A percentile compares a stretch with the other conserved stretches of the same genome.
phyloP scores from a whole-genome alignment of 2,113 vertebrate genomes.

The Beaufortia kweichowensis region DNA sequence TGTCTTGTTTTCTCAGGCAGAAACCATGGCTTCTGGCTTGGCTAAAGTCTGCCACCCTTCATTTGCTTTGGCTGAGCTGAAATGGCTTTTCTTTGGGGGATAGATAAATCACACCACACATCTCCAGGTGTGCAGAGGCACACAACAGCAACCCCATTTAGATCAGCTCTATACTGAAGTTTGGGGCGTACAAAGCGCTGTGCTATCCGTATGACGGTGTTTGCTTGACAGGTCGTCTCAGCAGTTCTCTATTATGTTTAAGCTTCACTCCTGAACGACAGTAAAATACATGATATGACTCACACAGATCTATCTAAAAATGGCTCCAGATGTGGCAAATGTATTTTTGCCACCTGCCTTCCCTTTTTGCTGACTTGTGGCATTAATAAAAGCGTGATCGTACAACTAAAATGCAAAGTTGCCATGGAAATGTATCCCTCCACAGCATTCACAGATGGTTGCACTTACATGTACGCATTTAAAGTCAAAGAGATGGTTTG shows the following conservation, averaged over 20 bases:
- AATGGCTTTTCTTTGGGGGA: constrained; percentile 59
- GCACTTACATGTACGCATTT: not conserved
- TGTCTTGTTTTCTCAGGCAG: constrained; percentile 54
- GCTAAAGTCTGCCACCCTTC: constrained; percentile 58
- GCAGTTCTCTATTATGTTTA: constrained; percentile 5
- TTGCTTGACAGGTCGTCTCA: constrained; percentile 21
- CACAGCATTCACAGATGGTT: not conserved
- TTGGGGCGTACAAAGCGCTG: not conserved
- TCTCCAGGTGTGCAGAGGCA: constrained; percentile 50
- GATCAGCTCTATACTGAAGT: constrained; percentile 14
- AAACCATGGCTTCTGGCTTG: constrained; percentile 60
- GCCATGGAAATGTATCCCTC: constrained; percentile 18
- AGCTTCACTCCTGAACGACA: not conserved
- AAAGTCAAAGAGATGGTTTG: not conserved
- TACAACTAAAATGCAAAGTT: not conserved
- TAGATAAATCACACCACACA: constrained; percentile 57
- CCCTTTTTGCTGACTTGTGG: not conserved
- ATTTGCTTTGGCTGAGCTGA: constrained; percentile 59
- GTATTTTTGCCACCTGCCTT: not conserved
- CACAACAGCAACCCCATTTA: constrained; percentile 37
- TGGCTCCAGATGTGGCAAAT: not conserved
- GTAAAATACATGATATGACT: not conserved
- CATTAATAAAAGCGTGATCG: not conserved
- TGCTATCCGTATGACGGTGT: constrained; percentile 6
- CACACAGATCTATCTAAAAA: not conserved